phyloP scores from a whole-genome alignment of 1,140 invertebrate genomes.

The Stratiolaelaps scimitus region DNA sequence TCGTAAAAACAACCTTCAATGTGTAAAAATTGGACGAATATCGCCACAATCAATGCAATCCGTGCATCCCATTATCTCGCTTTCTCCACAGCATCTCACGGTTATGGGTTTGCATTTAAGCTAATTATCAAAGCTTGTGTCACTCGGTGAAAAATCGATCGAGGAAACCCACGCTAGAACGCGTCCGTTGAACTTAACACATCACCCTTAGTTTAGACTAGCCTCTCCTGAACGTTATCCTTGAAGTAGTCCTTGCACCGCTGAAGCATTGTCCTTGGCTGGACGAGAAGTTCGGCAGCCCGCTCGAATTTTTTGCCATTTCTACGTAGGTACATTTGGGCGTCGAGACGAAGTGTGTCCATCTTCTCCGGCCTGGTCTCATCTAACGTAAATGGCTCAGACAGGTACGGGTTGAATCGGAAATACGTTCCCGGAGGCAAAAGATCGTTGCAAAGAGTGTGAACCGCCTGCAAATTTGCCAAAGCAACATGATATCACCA shows the following conservation, averaged over 20 bases:
- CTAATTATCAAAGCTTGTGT: too few species aligned
- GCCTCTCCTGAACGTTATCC: constrained; percentile 16
- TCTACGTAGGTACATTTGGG: constrained; percentile 57
- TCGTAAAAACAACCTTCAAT: too few species aligned
- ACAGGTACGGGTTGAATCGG: constrained; percentile 77
- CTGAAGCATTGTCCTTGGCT: constrained; percentile 40
- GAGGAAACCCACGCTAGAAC: too few species aligned
- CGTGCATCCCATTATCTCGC: too few species aligned
- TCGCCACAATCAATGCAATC: too few species aligned
- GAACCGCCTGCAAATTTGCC: constrained; percentile 52
- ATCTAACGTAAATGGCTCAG: constrained; percentile 64
- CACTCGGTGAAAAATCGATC: too few species aligned
- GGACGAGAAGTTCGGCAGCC: constrained; percentile 45
- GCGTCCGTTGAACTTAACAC: too few species aligned
- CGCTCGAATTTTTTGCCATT: constrained; percentile 60
- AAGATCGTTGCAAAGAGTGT: constrained; percentile 65
- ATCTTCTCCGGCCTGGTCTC: constrained; percentile 56
- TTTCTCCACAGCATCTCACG: too few species aligned
- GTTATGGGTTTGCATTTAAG: too few species aligned
- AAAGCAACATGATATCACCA: background rate
- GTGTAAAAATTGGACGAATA: too few species aligned
- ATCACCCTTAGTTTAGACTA: constrained; percentile 11
- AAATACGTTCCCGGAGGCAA: constrained; percentile 65
- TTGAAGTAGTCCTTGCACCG: constrained; percentile 31
- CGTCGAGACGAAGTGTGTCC: constrained; percentile 45